phyloP scores from a whole-genome alignment of 2,113 vertebrate genomes.

The Scomber scombrus region DNA sequence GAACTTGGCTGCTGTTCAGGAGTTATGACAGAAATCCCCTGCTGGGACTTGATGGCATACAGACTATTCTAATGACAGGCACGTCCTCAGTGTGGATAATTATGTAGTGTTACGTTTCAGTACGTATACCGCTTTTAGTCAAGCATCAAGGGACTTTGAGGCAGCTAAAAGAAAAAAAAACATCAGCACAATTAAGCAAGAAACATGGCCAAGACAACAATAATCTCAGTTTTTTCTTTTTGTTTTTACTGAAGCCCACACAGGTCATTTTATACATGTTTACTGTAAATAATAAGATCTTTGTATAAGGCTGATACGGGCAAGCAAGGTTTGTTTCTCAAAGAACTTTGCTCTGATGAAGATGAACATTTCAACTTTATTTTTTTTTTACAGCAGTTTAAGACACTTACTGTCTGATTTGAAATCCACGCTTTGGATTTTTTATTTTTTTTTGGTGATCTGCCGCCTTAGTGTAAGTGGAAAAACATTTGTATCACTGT shows the following conservation, averaged over 20 bases:
- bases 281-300: conserved; percentile 4
- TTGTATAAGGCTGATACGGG: conserved; percentile 1
- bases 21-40: background rate
- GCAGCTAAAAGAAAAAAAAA: conserved; percentile 52
- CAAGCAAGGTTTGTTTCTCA: background rate
- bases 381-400: background rate
- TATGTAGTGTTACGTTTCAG: conserved; percentile 3
- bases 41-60: background rate
- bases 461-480: conserved; percentile 3
- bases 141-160: conserved; percentile 21
- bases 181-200: conserved; percentile 20
- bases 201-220: background rate
- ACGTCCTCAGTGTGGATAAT: conserved; percentile 5
- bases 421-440: background rate
- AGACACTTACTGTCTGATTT: background rate
- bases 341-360: background rate
- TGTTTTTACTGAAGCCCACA: background rate
- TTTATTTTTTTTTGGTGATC: background rate
- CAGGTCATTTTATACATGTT: conserved; percentile 16
- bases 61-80: background rate
- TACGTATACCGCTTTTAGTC: conserved; percentile 15
- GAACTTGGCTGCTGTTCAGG: conserved; percentile 21
- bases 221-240: background rate
- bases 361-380: background rate
- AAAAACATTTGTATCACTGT: conserved; percentile 18